Base-by-base conservation (phyloP, 1,140 invertebrate genomes). In the Mylabris phalerata region DNA sequence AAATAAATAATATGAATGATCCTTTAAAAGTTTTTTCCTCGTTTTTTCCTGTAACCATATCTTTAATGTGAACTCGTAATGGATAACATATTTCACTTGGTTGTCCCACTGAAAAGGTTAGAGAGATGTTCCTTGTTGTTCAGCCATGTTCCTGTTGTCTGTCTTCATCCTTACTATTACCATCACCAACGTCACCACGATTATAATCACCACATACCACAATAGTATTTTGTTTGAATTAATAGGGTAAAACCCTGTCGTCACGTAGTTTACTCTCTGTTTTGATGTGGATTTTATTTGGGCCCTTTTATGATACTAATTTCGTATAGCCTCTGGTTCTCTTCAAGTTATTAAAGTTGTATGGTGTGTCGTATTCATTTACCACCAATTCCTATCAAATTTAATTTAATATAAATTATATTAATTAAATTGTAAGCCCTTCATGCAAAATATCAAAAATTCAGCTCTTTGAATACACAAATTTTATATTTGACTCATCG, bases 21-120 rank as follows among this genome's bases (percentile, higher is more conserved):
- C 60, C 58, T 67, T 65, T 61, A 63, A 64, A 64, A 67, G 57
- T 60, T 69, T 69, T 69, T 69, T 67, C 7, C 32, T 7, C 7
- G 4, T 32, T 42, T 42, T 42, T 42, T 42, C 41, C 41, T 42
- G 32, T 57, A 62, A 64, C 59, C 66, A 67, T 69, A 69, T 69
- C 66, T 69, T 69, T 66, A 69, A 65, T 69, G 67, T 62, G 59
- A 64, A 63, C 59, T 67, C 67, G 62, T 69, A 69, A 69, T 68
- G 65, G 64, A 67, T 61, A 60, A 60, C 64, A 68, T 69, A 69
- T 69, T 69, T 69, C 66, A 69, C 65, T 19, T 57, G 58, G 65
- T 67, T 61, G 68, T 67, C 66, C 63, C 64, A 44, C 4, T 44
- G 19, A 11, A 11, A 44, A 19, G 19, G 26, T 19, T 47, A 25